These are phyloP conservation scores for Carcharodon carcharias DNA, from an alignment of 2,797 vertebrate species.

Conservation along the genomic window DNA sequence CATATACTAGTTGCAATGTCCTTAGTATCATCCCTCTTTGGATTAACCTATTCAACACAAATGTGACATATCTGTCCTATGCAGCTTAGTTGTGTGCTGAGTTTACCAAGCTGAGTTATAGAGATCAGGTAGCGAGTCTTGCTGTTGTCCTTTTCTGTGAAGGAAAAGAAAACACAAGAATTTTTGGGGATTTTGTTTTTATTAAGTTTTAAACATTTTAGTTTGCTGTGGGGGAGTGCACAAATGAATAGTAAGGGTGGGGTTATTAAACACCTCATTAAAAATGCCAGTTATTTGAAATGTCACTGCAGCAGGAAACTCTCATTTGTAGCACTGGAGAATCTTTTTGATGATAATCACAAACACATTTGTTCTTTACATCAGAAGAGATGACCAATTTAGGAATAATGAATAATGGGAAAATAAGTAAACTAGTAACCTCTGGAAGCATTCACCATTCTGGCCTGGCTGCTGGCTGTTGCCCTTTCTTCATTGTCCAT, in stretches of 20 bases:
- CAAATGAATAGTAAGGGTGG: not conserved
- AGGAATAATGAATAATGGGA: not conserved
- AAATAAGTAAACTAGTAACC: not conserved
- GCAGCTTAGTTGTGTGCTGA: not conserved
- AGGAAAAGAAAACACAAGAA: not conserved
- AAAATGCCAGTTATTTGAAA: not conserved
- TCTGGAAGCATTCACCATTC: not conserved
- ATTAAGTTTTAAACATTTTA: not conserved
- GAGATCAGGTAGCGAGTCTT: not conserved
- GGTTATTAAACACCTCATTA: not conserved
- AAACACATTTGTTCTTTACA: not conserved
- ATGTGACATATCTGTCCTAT: not conserved
- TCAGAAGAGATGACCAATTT: not conserved
- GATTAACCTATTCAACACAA: not conserved
- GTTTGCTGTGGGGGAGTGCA: not conserved
- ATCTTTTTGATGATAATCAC: not conserved
- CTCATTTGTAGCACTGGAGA: not conserved
- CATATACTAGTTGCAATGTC: too few species aligned
- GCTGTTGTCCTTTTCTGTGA: not conserved
- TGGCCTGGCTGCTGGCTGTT: not conserved
- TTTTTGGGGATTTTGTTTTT: not conserved
- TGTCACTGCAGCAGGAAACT: not conserved
- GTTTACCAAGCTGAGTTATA: not conserved
- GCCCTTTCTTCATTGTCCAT: not conserved
- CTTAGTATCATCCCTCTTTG: too few species aligned